A percentile compares a stretch with the other conserved stretches of the same genome.
phyloP scores from a whole-genome alignment of 2,888 invertebrate genomes.

The Petrophora chlorosata region DNA sequence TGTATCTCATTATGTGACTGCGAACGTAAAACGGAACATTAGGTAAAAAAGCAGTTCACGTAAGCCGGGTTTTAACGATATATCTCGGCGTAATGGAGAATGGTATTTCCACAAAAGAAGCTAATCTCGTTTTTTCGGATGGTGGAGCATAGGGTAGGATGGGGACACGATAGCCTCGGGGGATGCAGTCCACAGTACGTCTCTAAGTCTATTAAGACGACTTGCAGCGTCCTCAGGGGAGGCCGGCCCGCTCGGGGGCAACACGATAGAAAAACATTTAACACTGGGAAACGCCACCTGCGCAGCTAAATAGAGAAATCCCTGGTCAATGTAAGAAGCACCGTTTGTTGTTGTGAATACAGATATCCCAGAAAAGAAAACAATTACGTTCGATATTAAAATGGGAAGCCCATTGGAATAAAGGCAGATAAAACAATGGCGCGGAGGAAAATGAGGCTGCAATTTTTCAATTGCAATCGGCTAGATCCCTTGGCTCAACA shows the following conservation, averaged over 20 bases:
- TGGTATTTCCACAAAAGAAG: slow-evolving; percentile 62
- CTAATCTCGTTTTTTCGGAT: slow-evolving; percentile 70
- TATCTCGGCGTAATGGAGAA: slow-evolving; percentile 49
- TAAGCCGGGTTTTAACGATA: slow-evolving; percentile 44
- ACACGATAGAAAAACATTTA: slow-evolving; percentile 71
- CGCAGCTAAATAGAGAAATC: slow-evolving; percentile 62
- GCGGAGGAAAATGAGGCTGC: slow-evolving; percentile 57
- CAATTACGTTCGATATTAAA: slow-evolving; percentile 56
- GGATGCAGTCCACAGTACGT: slow-evolving; percentile 68
- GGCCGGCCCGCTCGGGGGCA: slow-evolving; percentile 55
- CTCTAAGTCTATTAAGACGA: slow-evolving; percentile 81
- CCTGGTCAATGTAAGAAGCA: slow-evolving; percentile 37
- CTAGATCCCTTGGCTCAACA: slow-evolving; percentile 47
- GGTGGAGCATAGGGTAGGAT: slow-evolving; percentile 50
- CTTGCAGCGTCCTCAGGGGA: slow-evolving; percentile 65
- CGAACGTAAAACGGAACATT: slow-evolving; percentile 36
- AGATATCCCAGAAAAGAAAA: slow-evolving; percentile 47
- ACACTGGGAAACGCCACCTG: slow-evolving; percentile 72
- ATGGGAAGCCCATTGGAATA: slow-evolving; percentile 48
- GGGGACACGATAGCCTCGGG: slow-evolving; percentile 65
- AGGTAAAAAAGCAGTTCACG: slow-evolving; percentile 38
- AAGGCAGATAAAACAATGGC: slow-evolving; percentile 51
- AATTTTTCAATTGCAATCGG: slow-evolving; percentile 62
- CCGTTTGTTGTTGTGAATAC: slow-evolving; percentile 45
- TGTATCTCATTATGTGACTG: slow-evolving; percentile 33